Base-by-base conservation (phyloP, 2,113 vertebrate species). In the Stegostoma tigrinum region DNA sequence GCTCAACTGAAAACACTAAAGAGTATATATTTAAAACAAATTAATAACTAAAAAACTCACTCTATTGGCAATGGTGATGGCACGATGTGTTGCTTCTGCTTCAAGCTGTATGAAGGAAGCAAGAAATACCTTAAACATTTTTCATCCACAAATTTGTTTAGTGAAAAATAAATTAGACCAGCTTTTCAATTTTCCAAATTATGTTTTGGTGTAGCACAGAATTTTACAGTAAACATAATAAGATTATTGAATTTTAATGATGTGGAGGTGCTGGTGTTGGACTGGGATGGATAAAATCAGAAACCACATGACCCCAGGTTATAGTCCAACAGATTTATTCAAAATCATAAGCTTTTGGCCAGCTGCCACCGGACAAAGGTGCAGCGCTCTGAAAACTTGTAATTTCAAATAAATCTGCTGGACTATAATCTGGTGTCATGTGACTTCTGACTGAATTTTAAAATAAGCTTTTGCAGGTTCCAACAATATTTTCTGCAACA, bases 61-160 rank as follows among this genome's bases (percentile, higher is more conserved):
- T 97, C 99, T 97, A 97, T 99, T 99, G 91, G 98, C 98, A 27
- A 99, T 99, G 96, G 98, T 99, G 96, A 99, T 98, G 17, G 98
- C 98, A 0, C 99, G 97, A 96, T 99, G 99, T 0, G 98, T 98
- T 55, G 99, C 99, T 96, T 99, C 99, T 0, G 99, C 99, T 96
- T 99, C 99, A 97, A 99, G 97, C 99, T 99, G 97, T 95, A 83
- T 94, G 0, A 0, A 87, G 96, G 75, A 96, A 97, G 68, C 97
- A 89, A 72, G 64, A 10, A 52, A 27, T 95, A 95, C 52, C 45
- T 95, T 52, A 94, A 48, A 94, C 21, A 72, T 95, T 72, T 95
- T 95, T 45, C 10, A 38, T n/a, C 48, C 42, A 93, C 34, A 38
- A 93, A 66, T 17, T 38, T 30, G 48, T 70, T 94, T 94, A 24